Conservation (phyloP, 2,113 vertebrate genomes). For the Cricetomys ansorgei region DNA sequence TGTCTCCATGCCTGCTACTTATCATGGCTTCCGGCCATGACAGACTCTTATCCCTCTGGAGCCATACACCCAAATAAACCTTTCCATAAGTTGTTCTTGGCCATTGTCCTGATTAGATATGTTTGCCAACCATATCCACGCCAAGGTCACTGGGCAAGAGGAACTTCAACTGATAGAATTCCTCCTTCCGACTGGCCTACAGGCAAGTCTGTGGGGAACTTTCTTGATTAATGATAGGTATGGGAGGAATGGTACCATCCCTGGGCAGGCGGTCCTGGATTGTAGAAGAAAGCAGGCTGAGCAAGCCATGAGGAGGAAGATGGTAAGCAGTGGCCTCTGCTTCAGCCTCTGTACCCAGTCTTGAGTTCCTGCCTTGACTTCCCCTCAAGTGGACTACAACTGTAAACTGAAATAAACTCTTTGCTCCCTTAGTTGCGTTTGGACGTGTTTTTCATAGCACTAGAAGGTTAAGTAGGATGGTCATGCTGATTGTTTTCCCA, state of each 20-base stretch:
- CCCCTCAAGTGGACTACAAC: background rate
- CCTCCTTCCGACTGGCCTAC: background rate
- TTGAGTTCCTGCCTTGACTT: background rate
- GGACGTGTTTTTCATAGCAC: background rate
- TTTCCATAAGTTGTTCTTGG: background rate
- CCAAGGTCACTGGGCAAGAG: background rate
- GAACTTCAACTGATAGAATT: background rate
- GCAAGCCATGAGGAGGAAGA: background rate
- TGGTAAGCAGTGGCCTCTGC: background rate
- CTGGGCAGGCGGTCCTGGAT: background rate
- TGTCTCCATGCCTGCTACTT: background rate
- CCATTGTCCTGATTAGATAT: background rate
- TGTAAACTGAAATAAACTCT: background rate
- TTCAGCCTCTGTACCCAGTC: background rate
- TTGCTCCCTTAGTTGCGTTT: background rate
- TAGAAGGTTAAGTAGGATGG: background rate
- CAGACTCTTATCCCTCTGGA: background rate
- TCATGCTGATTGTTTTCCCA: background rate
- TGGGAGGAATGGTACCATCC: background rate
- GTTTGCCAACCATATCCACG: background rate
- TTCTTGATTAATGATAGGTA: background rate
- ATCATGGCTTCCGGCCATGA: background rate
- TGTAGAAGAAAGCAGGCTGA: background rate
- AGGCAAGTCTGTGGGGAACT: background rate
- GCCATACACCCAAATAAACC: background rate